Percentiles rank a stretch among this genome's conserved stretches.
These are phyloP conservation scores for Hypsopygia costalis DNA, from an alignment of 2,888 invertebrate species.

Conservation along the genomic window DNA sequence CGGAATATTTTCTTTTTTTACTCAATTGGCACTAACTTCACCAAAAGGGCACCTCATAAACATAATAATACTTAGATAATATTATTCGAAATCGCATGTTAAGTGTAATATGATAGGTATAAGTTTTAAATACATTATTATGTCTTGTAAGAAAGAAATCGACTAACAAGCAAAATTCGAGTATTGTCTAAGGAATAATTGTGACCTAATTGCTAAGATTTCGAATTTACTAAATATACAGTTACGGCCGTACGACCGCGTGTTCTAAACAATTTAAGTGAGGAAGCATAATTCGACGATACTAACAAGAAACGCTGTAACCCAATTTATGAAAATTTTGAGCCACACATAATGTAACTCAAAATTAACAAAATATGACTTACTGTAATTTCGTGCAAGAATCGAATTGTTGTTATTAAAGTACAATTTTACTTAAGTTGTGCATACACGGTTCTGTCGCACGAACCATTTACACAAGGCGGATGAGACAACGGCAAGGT, in stretches of 20 bases:
- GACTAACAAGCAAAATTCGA: constrained; percentile 17
- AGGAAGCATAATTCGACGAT: constrained; percentile 11
- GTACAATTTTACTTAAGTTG: constrained; percentile 13
- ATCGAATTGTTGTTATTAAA: constrained; percentile 5
- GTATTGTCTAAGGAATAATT: constrained; percentile 21
- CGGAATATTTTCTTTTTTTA: too few species aligned
- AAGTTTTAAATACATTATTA: not conserved
- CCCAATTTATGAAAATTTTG: too few species aligned
- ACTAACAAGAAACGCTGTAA: too few species aligned
- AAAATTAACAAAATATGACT: too few species aligned
- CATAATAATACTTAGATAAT: constrained; percentile 4
- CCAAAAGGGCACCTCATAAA: too few species aligned
- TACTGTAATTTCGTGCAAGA: too few species aligned
- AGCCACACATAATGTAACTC: too few species aligned
- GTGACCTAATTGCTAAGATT: constrained; percentile 24
- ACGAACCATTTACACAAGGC: not conserved
- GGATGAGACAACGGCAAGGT: too few species aligned
- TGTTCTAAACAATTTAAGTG: constrained; percentile 6
- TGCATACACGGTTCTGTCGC: constrained; percentile 5
- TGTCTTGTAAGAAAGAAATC: too few species aligned
- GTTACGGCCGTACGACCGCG: not conserved
- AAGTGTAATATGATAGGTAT: constrained; percentile 1
- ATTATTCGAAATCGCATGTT: constrained; percentile 7
- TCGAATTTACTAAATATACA: constrained; percentile 10
- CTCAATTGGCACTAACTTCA: too few species aligned